Conservation (phyloP, 1,140 invertebrate genomes). For the Macrobrachium rosenbergii region DNA sequence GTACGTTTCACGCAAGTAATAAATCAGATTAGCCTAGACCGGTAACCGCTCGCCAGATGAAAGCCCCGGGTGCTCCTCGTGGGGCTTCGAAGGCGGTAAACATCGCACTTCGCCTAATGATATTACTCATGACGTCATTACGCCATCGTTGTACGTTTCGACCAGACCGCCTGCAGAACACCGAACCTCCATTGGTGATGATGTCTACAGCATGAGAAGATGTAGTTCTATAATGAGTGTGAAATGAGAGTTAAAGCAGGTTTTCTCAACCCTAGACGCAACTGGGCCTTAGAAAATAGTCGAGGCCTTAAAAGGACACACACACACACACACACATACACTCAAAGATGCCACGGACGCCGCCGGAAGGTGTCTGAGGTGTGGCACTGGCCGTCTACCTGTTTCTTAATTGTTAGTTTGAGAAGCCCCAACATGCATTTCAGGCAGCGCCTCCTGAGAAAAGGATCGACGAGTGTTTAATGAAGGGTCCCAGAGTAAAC, state of each 20-base stretch:
- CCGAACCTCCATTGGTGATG: too few relatives aligned
- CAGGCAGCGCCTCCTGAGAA: not conserved
- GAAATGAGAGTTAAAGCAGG: not conserved
- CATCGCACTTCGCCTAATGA: constrained; percentile 42
- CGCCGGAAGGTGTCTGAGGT: not conserved
- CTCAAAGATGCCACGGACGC: constrained; percentile 27
- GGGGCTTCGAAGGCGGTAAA: constrained; percentile 27
- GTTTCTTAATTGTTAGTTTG: constrained; percentile 28
- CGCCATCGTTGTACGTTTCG: too few relatives aligned
- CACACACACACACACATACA: constrained; percentile 7
- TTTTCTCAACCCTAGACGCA: not conserved
- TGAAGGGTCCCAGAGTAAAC: too few relatives aligned
- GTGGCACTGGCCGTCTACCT: constrained; percentile 13
- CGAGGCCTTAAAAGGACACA: too few relatives aligned
- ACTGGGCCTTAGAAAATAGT: too few relatives aligned
- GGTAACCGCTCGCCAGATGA: constrained; percentile 22
- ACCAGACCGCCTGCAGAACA: too few relatives aligned
- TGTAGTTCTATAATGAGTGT: too few relatives aligned
- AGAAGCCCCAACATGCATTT: not conserved
- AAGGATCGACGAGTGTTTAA: too few relatives aligned
- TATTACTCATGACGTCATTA: constrained; percentile 35
- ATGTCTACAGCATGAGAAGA: too few relatives aligned
- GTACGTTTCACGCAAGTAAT: not conserved
- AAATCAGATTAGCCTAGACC: too few relatives aligned
- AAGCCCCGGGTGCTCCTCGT: constrained; percentile 2